These are phyloP conservation scores for Lepidocolaptes lacrymiger DNA, from an alignment of 2,797 vertebrate species.

Conservation along the genomic window DNA sequence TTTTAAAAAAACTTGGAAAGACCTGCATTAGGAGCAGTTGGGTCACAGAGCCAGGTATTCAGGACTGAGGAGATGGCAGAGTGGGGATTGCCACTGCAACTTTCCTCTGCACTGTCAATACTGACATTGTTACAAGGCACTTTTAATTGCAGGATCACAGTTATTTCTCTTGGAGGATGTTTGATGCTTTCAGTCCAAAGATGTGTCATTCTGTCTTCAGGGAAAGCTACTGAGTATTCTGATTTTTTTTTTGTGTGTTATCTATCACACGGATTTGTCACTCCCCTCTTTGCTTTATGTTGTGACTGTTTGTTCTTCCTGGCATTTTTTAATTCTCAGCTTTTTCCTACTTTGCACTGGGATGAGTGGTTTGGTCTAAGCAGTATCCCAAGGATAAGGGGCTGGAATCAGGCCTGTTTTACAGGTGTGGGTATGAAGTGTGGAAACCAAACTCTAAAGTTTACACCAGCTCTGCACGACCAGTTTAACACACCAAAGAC, in stretches of 20 bases:
- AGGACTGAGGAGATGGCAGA: background rate
- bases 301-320: background rate
- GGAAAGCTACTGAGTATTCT: background rate
- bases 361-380: background rate
- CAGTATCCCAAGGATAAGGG: background rate
- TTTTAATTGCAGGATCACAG: background rate
- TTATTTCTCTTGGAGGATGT: background rate
- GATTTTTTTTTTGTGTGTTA: background rate
- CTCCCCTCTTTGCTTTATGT: background rate
- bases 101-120: background rate
- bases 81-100: background rate
- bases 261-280: background rate
- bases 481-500: background rate
- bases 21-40: background rate
- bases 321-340: background rate
- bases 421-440: background rate
- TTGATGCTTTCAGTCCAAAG: background rate
- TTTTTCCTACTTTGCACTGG: background rate
- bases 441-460: background rate
- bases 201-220: background rate
- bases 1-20: background rate
- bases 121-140: background rate
- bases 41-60: background rate
- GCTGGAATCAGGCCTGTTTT: background rate
- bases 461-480: background rate